phyloP scores from a whole-genome alignment of 2,888 invertebrate species.

The Aplocera efformata region DNA sequence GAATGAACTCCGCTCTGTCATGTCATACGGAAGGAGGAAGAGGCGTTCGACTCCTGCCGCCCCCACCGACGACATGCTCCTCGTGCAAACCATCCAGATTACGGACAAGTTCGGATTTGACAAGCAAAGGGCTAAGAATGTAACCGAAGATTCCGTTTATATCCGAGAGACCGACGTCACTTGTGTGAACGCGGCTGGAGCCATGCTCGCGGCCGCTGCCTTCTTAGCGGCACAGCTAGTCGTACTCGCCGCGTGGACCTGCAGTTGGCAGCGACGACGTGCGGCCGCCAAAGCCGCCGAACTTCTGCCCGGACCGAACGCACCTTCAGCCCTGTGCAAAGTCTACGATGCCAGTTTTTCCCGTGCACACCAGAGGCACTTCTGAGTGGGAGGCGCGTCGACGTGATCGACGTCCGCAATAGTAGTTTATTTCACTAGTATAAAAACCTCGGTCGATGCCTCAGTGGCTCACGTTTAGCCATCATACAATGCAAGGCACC shows the following conservation, averaged over 20 bases:
- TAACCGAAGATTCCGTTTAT: conserved; percentile 86
- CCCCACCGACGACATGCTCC: conserved; percentile 88
- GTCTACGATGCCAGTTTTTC: conserved; percentile 93
- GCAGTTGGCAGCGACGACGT: conserved; percentile 90
- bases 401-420: conserved; percentile 74
- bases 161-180: conserved; percentile 82
- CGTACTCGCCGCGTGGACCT: conserved; percentile 93
- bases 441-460: conserved; percentile 71
- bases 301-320: conserved; percentile 83
- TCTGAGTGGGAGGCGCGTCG: conserved; percentile 63
- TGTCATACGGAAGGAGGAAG: conserved; percentile 91
- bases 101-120: conserved; percentile 95
- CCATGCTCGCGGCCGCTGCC: conserved; percentile 91
- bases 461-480: too few relatives aligned
- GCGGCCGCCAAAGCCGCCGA: conserved; percentile 84
- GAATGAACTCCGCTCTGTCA: conserved; percentile 89
- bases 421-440: conserved; percentile 73
- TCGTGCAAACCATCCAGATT: conserved; percentile 95
- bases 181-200: conserved; percentile 89
- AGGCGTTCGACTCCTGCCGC: conserved; percentile 83
- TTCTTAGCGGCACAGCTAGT: conserved; percentile 93
- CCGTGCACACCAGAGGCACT: conserved; percentile 83
- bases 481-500: conserved; percentile 58
- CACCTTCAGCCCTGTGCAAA: conserved; percentile 86
- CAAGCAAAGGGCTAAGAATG: conserved; percentile 82